Base-by-base conservation (phyloP, 2,113 vertebrate genomes). In the Nyctibius bracteatus region DNA sequence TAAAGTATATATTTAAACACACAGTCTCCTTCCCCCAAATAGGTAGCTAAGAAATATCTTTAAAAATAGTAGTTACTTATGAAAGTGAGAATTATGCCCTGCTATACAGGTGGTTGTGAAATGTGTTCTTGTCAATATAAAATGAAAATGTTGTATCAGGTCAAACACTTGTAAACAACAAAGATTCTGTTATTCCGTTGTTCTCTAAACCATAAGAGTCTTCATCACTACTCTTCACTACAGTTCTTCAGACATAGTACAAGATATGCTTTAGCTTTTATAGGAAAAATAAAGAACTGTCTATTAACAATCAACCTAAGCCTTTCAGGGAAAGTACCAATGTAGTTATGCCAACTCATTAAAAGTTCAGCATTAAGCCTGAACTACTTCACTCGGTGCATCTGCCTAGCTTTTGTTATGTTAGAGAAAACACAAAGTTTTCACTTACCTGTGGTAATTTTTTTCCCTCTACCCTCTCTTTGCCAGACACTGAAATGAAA, bases 401-500 rank as follows among this genome's bases (percentile, higher is more conserved):
- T 52, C 57, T 86, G 35, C 57, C 47, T 81, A 65, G 30, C 57
- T 92, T 73, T 90, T 88, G 43, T 74, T 61, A n/a, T 3, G 1
- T 87, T 72, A 52, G 43, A 88, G 47, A 89, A 87, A 86, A 59
- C 61, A 52, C 7, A 22, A 81, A 46, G 19, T 90, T 86, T 91
- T 65, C 46, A 35, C 28, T 55, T 82, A 58, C 31, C 28, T 63
- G 20, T 47, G 35, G 2, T 75, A 54, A 57, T 31, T 33, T 73
- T 75, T 81, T 37, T 41, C 39, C 5, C 8, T 86, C 77, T 57
- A 47, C n/a, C 5, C 22, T 87, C 33, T 74, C n/a, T 89, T 86
- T 82, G 15, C 71, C 39, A 89, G 72, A 70, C 41, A 51, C 28
- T 87, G 82, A 95, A 95, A 88, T 83, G 86, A 83, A 90, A 96